Base-by-base conservation (phyloP, 2,888 invertebrate genomes). In the Drosophila subsilvestris region DNA sequence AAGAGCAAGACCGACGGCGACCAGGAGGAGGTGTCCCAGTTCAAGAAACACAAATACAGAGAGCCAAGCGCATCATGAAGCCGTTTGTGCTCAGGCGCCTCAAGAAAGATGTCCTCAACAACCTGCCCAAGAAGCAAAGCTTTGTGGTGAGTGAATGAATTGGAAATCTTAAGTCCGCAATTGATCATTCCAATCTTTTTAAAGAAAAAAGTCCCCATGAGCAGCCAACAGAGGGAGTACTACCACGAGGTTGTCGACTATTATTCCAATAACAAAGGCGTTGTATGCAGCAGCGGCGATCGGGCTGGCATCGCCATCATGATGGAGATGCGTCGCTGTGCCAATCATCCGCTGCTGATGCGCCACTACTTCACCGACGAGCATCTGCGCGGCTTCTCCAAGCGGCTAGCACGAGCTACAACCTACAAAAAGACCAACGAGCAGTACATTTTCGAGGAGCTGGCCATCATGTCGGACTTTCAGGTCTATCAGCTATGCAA, bases 41-140 rank as follows among this genome's bases (percentile, higher is more conserved):
- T 98, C 98, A 98, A 90, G 94, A 95, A 89, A 96, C 97, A 63
- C 97, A 98, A 91, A 96, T 99, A 48, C 95, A 95, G 14, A 97
- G 98, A 88, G 99, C 99, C 0, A 98, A 99, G 90, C 94, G 96
- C 55, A 98, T 99, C 78, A 98, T 99, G 96, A 97, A 96, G 91
- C 99, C 99, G 0, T 99, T 99, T 91, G 95, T 99, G 3, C 93
- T 99, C 49, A 93, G 99, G 18, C 93, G 99, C 63, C 93, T 98
- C 51, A 99, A 99, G 92, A 93, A 94, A 22, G 97, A 98, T 81
- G 98, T 98, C 0, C 93, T 97, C 0, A 94, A 95, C 63, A 96
- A 97, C 91, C 92, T 99, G 82, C 99, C 99, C 0, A 92, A 94
- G 81, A 99, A 99, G 92, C 94, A 93, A 2, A 96, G 97, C 74